phyloP scores from a whole-genome alignment of 2,888 invertebrate genomes.

The Nebria brevicollis region DNA sequence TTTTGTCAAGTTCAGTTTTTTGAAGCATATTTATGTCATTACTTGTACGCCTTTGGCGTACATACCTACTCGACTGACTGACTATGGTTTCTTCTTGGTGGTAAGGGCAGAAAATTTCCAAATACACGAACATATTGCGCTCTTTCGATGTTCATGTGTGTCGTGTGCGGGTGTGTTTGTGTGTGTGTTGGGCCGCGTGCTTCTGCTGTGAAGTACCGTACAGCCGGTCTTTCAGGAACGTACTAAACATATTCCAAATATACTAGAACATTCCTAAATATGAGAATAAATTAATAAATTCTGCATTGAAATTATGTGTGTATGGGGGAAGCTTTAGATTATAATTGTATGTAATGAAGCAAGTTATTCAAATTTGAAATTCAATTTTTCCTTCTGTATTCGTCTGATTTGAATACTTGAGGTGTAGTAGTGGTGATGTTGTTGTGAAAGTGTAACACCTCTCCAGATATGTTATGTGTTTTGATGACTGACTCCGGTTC shows the following conservation, averaged over 20 bases:
- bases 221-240: conserved; percentile 34
- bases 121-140: conserved; percentile 8
- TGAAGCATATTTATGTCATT: no score
- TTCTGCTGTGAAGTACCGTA: conserved; percentile 40
- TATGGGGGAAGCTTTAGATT: no score
- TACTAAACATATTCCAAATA: conserved; percentile 9
- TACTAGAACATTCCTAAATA: conserved; percentile 3
- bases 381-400: neutral
- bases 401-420: no score
- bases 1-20: no score
- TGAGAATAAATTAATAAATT: no score
- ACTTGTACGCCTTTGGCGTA: no score
- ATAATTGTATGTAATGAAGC: no score
- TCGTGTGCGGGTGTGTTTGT: conserved; percentile 17
- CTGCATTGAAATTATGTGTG: no score
- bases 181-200: conserved; percentile 34
- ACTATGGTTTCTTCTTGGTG: conserved; percentile 4
- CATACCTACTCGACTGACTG: neutral
- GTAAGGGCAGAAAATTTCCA: conserved; percentile 5
- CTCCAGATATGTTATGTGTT: neutral
- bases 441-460: neutral
- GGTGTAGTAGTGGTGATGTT: no score
- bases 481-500: neutral
- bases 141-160: neutral
- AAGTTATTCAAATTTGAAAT: neutral